Percentiles rank a stretch among this genome's conserved stretches.
Conservation (phyloP, 1,140 invertebrate species). For the Ips typographus region DNA sequence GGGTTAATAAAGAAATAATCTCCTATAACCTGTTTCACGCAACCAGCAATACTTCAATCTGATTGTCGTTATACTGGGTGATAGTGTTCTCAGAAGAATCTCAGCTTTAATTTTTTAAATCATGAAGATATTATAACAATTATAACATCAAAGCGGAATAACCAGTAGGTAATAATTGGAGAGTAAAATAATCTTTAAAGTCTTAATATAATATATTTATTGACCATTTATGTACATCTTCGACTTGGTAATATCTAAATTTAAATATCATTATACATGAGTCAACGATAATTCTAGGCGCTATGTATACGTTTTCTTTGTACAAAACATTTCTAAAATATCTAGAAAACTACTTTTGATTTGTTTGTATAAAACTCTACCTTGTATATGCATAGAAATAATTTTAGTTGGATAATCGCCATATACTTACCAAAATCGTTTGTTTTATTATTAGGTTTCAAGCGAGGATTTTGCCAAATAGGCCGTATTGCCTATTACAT, state of each 20-base stretch:
- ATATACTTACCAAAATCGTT: neutral
- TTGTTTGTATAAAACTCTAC: slow-evolving; percentile 52
- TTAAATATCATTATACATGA: slow-evolving; percentile 30
- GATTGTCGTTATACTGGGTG: too few species aligned
- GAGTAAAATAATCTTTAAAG: neutral
- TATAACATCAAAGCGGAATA: neutral
- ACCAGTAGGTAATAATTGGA: too few species aligned
- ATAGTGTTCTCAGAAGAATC: neutral
- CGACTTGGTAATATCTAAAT: slow-evolving; percentile 30
- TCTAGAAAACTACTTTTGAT: slow-evolving; percentile 54
- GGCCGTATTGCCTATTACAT: neutral
- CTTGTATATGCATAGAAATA: slow-evolving; percentile 41
- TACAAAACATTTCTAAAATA: slow-evolving; percentile 53
- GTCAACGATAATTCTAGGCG: slow-evolving; percentile 34
- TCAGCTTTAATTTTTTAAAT: neutral
- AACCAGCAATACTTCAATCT: too few species aligned
- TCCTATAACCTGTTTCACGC: too few species aligned
- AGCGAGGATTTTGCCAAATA: neutral
- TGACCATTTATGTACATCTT: slow-evolving; percentile 34
- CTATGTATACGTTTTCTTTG: slow-evolving; percentile 43
- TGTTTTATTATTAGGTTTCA: neutral
- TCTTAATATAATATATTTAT: slow-evolving; percentile 33
- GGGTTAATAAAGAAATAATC: too few species aligned
- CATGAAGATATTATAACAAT: neutral
- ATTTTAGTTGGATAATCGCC: slow-evolving; percentile 12